Percentiles rank a stretch among this genome's conserved stretches.
These are phyloP conservation scores for Cydia amplana DNA, from an alignment of 1,140 invertebrate species.

Conservation along the genomic window DNA sequence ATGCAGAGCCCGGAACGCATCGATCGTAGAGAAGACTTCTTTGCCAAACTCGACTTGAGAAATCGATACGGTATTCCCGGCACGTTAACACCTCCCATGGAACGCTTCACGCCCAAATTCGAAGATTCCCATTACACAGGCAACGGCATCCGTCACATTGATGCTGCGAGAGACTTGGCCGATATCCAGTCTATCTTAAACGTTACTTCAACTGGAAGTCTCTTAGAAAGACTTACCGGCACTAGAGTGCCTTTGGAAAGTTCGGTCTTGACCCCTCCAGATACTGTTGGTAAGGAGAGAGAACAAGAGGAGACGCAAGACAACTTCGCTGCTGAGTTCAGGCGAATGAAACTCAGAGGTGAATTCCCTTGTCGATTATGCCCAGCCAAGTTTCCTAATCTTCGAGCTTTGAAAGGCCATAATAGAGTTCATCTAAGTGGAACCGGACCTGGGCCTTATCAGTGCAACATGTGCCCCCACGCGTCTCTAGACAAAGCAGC, in stretches of 20 bases:
- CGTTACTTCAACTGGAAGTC: conserved; percentile 84
- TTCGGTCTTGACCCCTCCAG: conserved; percentile 64
- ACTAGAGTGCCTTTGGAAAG: conserved; percentile 67
- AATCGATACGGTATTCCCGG: conserved; percentile 80
- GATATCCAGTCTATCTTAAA: conserved; percentile 91
- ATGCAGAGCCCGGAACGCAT: conserved; percentile 72
- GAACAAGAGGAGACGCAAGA: conserved; percentile 89
- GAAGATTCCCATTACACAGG: conserved; percentile 59
- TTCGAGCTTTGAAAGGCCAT: conserved; percentile 94
- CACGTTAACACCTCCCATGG: conserved; percentile 76
- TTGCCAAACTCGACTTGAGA: conserved; percentile 88
- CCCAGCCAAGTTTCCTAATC: conserved; percentile 90
- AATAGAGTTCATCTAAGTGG: conserved; percentile 88
- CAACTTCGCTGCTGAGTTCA: conserved; percentile 88
- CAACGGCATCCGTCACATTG: conserved; percentile 70
- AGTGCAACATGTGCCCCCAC: conserved; percentile 96
- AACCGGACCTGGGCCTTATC: conserved; percentile 87
- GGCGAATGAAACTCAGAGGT: conserved; percentile 91
- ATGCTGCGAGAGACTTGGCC: conserved; percentile 86
- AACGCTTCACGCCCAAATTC: conserved; percentile 67
- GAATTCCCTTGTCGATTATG: conserved; percentile 95
- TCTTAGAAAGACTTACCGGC: conserved; percentile 80
- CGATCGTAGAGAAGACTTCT: conserved; percentile 87
- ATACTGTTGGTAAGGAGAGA: conserved; percentile 63
- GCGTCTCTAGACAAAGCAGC: conserved; percentile 94